Base-by-base conservation (phyloP, 2,113 vertebrate species). In the Nycticebus coucang region DNA sequence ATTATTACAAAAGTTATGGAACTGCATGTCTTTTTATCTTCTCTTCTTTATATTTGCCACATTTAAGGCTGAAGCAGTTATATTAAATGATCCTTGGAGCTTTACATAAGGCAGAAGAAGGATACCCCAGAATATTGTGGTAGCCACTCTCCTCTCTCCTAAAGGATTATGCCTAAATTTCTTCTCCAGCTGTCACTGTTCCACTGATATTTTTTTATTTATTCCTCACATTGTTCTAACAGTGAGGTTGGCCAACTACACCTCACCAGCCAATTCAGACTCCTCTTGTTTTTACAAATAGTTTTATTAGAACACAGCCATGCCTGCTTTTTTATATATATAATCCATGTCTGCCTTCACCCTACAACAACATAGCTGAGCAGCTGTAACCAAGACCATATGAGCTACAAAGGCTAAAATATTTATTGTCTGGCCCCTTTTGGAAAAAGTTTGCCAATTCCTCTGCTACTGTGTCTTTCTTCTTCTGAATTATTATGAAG, bases 271-370 rank as follows among this genome's bases (percentile, higher is more conserved):
- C 74, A 96, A 64, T 45, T 53, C 11, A 86, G 21, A 15, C n/a
- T 91, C 62, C 41, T 33, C 41, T 30, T 78, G 53, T 35, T 84
- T 94, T 35, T 57, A 14, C 74, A 69, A 93, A 72, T 88, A 77
- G 82, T 37, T 94, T 92, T 72, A 88, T 8, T 84, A 53, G 78
- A 95, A 94, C 41, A 53, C 35, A 83, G 33, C 28, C 41, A 77
- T 11, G 9, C 8, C 15, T 21, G 8, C 33, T 91, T 92, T 19
- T 71, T 89, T 74, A 78, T n/a, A 33, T n/a, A 33, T 89, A n/a
- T 59, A 80, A 45, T 68, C n/a, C 89, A 60, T 79, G 6, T 11
- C 35, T 6, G 1, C 37, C 35, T 66, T 95, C 41, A 21, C 55
- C 37, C 37, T 35, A 45, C 18, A 85, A 7, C 4, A 80, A 6